phyloP scores from a whole-genome alignment of 1,140 invertebrate genomes.

The Macrotrachela quadricornifera region DNA sequence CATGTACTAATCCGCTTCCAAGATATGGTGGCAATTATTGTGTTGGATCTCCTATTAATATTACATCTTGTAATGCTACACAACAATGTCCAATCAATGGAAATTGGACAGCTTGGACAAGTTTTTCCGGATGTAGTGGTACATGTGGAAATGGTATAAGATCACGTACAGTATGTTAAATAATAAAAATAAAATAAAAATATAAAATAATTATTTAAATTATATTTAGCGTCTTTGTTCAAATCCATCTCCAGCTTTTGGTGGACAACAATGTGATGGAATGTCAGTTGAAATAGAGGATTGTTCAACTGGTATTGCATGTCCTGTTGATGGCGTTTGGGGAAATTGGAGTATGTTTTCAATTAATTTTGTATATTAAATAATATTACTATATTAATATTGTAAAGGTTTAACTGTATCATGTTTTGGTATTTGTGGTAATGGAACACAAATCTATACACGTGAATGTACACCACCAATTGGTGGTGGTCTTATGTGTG shows the following conservation, averaged over 20 bases:
- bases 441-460: neutral
- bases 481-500: neutral
- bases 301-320: neutral
- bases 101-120: slow-evolving; percentile 20
- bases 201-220: slow-evolving; percentile 16
- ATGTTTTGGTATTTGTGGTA: slow-evolving; percentile 16
- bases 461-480: neutral
- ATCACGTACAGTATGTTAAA: slow-evolving; percentile 6
- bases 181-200: slow-evolving; percentile 19
- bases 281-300: neutral
- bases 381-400: no score
- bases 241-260: slow-evolving; percentile 8
- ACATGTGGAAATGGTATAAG: no score
- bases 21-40: slow-evolving; percentile 9
- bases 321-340: neutral
- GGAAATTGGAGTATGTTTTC: neutral
- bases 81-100: slow-evolving; percentile 17
- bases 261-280: slow-evolving; percentile 5
- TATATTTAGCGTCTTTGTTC: slow-evolving; percentile 10
- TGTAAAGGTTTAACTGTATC: no score
- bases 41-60: neutral
- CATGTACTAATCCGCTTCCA: slow-evolving; percentile 16
- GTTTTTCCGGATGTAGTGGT: slow-evolving; percentile 12
- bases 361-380: no score
- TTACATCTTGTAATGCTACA: no score